Base-by-base conservation (phyloP, 2,888 invertebrate genomes). In the Rhagophthalmus giganteus region DNA sequence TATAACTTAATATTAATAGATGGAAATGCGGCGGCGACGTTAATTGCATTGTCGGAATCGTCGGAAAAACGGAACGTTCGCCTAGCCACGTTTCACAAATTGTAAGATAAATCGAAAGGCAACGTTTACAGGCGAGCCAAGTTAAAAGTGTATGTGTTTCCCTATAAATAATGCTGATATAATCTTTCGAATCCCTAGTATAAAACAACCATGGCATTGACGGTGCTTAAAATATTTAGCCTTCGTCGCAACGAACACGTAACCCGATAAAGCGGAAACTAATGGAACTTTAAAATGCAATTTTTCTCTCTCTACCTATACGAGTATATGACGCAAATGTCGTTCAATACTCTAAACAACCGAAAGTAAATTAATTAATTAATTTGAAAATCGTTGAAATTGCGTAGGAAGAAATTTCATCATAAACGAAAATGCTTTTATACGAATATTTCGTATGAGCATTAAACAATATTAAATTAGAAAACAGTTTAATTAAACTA, bases 201-300 rank as follows among this genome's bases (percentile, higher is more conserved):
- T 40, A 20, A 40, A 40, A 15, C 31, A 41, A 16, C 41, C 41
- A 26, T 41, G 41, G 30, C 41, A 41, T 41, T 41, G 41, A 32
- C 24, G 15, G 39, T 27, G 39, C 16, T 30, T 39, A 38, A 44
- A 34, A 46, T 37, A 46, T 46, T 46, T 46, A 46, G 24, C 38
- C 37, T 45, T 30, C 35, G 37, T 28, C 35, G 37, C 27, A 37
- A 12, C 24, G 20, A 38, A 31, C 35, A 38, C 37, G 46, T 46
- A 46, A 46, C 35, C 46, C 46, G 35, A 46, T 46, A 46, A 38
- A 31, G 25, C 30, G 31, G 31, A 25, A 25, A 37, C 27, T 46
- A 46, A 46, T 46, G 46, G 37, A 38, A 46, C 35, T 37, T 46
- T 46, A 46, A 46, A 46, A 46, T 37, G 37, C 46, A 46, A 46